Conservation (phyloP, 2,888 invertebrate species). For the Callimorpha dominula region DNA sequence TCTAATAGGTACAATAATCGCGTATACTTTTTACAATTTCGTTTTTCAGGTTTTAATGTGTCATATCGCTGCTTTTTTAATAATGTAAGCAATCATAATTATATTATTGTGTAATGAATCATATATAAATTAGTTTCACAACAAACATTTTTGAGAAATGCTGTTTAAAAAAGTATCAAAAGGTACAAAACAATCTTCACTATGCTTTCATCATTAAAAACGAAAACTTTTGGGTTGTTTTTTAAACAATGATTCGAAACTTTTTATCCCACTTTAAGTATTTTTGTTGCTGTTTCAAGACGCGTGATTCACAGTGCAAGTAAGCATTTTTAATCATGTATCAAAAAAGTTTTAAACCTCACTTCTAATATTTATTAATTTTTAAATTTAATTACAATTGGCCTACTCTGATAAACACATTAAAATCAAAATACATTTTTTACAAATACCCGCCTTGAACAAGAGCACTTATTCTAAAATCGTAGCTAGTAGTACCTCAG, state of each 20-base stretch:
- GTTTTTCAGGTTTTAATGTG: slow-evolving; percentile 27
- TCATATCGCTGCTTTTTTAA: neutral
- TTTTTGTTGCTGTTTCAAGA: neutral
- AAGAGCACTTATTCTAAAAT: slow-evolving; percentile 27
- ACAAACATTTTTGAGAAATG: too few relatives aligned
- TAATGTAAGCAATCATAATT: too few relatives aligned
- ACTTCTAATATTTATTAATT: slow-evolving; percentile 5
- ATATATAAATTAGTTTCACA: neutral
- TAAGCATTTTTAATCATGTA: neutral
- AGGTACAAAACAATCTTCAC: neutral
- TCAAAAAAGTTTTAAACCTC: neutral
- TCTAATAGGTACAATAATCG: slow-evolving; percentile 44
- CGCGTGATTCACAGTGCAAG: neutral
- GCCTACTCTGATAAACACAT: slow-evolving; percentile 15
- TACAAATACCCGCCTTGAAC: slow-evolving; percentile 27
- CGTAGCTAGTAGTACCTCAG: slow-evolving; percentile 30
- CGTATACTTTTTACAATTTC: slow-evolving; percentile 50
- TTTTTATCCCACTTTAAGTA: neutral
- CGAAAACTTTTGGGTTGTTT: neutral
- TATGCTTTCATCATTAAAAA: neutral
- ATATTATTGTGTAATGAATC: neutral
- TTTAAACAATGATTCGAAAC: neutral
- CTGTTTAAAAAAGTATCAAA: neutral
- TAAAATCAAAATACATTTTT: slow-evolving; percentile 20
- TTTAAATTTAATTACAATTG: neutral